phyloP scores from a whole-genome alignment of 2,113 vertebrate species.

The Ptychochromis oligacanthus region DNA sequence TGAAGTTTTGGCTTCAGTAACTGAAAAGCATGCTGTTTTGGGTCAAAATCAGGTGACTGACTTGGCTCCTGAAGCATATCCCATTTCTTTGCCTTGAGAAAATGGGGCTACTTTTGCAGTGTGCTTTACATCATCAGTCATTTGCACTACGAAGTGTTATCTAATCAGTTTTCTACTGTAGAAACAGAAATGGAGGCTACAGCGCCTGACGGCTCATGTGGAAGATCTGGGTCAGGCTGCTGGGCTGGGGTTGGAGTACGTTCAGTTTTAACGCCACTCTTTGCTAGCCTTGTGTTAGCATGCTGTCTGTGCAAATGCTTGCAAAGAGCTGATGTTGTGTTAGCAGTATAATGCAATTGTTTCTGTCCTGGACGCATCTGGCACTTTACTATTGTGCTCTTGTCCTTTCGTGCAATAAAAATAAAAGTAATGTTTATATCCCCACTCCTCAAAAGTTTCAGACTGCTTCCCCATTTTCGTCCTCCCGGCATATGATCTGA shows the following conservation, averaged over 20 bases:
- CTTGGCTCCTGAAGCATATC: neutral
- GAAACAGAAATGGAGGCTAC: too few species aligned
- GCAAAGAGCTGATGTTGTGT: neutral
- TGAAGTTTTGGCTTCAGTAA: too few species aligned
- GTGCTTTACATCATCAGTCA: neutral
- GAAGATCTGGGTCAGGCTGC: too few species aligned
- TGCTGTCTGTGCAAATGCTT: neutral
- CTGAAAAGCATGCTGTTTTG: too few species aligned
- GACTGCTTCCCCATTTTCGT: neutral
- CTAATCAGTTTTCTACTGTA: neutral
- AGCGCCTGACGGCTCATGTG: too few species aligned
- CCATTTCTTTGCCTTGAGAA: neutral
- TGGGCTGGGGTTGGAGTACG: too few species aligned
- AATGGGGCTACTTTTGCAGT: neutral
- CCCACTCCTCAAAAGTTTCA: neutral
- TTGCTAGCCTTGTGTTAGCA: too few species aligned
- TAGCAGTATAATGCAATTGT: neutral
- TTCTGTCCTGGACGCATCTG: too few species aligned
- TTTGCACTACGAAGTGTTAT: neutral
- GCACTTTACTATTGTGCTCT: too few species aligned
- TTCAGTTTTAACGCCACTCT: too few species aligned
- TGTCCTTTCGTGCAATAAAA: neutral
- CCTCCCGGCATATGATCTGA: too few species aligned
- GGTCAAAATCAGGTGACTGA: too few species aligned
- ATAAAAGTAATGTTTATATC: neutral